Base-by-base conservation (phyloP, 64 coral and sea anemone species). In the Exaiptasia diaphana region DNA sequence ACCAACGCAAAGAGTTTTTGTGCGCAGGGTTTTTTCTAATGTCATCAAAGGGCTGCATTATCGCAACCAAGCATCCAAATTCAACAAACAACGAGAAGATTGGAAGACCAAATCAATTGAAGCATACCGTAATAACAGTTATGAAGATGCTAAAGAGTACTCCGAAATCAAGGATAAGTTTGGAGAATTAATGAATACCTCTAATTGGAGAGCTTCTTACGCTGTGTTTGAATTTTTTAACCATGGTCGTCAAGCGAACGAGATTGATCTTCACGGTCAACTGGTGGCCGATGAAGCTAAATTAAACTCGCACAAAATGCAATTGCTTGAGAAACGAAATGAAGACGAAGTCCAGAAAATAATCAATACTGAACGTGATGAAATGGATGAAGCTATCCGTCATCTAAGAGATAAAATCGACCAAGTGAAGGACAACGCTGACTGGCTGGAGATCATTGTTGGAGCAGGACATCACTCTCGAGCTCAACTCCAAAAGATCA, bases 391-490 rank as follows among this genome's bases (percentile, higher is more conserved):
- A 75, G 82, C 82, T 15, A 75, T 85, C 20, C 38, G 62, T 56
- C 74, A 76, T 48, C 70, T 85, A 48, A 0, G 41, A 62, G 38
- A 75, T 24, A 18, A 32, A 10, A 37, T 14, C 31, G 41, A 52
- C 7, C 0, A 8, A 24, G 62, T 67, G 10, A 65, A 52, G 49
- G 29, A 34, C 15, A 31, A 17, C 38, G 29, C 14, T 34, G 53
- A 74, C 14, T 85, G 82, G 82, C 37, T 85, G 12, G 82, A 85
- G 41, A 60, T 85, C 33, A 85, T 85, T 23, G 82, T 73, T 35
- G 82, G 82, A 3, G 82, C 82, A 76, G 82, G 82, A n/a, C 82
- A 85, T 25, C 82, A 85, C 55, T 85, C 82, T 26, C 14, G 24
- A 4, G 33, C 28, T 62, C 53, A 43, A 63, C 15, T 21, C 29